Percentiles rank a stretch among this genome's conserved stretches.
These are phyloP conservation scores for Eretmodus cyanostictus DNA, from an alignment of 2,113 vertebrate genomes.

Conservation along the genomic window DNA sequence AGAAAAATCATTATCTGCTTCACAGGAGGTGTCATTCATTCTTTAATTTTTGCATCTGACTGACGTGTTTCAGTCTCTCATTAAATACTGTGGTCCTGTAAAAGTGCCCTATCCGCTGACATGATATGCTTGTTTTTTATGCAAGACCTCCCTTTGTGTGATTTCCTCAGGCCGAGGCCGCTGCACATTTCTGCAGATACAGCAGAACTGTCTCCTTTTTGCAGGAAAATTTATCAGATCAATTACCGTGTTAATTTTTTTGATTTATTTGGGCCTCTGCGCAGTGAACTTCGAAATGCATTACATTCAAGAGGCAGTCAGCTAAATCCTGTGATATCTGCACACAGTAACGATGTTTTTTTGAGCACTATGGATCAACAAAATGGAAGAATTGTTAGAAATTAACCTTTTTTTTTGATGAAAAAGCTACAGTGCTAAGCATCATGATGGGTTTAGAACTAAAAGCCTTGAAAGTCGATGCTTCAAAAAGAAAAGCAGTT, in stretches of 20 bases:
- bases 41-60: background rate
- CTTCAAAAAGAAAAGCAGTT: background rate
- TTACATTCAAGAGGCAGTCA: slow-evolving; percentile 34
- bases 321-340: slow-evolving; percentile 29
- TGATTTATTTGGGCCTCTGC: slow-evolving; percentile 56
- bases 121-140: slow-evolving; percentile 28
- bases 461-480: background rate
- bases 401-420: background rate
- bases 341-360: slow-evolving; percentile 1
- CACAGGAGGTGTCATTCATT: background rate
- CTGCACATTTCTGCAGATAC: slow-evolving; percentile 31
- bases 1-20: background rate
- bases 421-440: background rate
- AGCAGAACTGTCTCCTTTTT: slow-evolving; percentile 54
- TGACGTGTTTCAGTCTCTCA: background rate
- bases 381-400: slow-evolving; percentile 9
- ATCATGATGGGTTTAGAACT: background rate
- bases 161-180: slow-evolving; percentile 12
- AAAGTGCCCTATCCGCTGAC: slow-evolving; percentile 22
- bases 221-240: slow-evolving; percentile 50
- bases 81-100: slow-evolving; percentile 10
- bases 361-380: slow-evolving; percentile 20
- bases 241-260: slow-evolving; percentile 65
- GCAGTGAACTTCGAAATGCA: slow-evolving; percentile 17
- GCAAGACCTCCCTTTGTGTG: slow-evolving; percentile 1